These are phyloP conservation scores for Perizoma flavofasciatum DNA, from an alignment of 2,888 invertebrate species.

Conservation along the genomic window DNA sequence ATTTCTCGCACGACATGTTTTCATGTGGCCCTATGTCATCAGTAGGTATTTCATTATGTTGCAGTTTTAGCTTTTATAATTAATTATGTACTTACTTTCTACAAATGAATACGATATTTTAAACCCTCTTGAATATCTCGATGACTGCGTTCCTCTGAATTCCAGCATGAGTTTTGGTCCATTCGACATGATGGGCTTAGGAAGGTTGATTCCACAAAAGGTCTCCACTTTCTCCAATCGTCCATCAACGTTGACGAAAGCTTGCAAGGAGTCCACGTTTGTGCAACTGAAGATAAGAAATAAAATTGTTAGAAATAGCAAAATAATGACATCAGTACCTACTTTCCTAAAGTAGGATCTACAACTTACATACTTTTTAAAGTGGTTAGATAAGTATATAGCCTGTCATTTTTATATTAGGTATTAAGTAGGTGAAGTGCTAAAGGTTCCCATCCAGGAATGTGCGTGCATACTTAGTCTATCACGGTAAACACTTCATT, in stretches of 20 bases:
- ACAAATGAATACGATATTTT: constrained; percentile 94
- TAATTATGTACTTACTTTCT: constrained; percentile 94
- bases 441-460: too few relatives aligned
- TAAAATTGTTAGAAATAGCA: background rate
- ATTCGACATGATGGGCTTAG: constrained; percentile 96
- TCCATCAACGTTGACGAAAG: constrained; percentile 92
- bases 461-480: too few relatives aligned
- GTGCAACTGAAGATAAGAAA: constrained; percentile 85
- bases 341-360: too few relatives aligned
- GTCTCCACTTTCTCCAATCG: constrained; percentile 93
- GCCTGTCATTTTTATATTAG: too few relatives aligned
- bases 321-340: too few relatives aligned
- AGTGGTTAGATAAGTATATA: too few relatives aligned
- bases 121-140: constrained; percentile 92
- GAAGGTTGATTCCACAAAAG: constrained; percentile 92
- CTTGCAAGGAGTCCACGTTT: constrained; percentile 90
- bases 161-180: constrained; percentile 93
- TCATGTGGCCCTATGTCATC: too few relatives aligned
- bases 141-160: constrained; percentile 91
- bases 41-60: too few relatives aligned
- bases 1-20: too few relatives aligned
- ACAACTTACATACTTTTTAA: too few relatives aligned
- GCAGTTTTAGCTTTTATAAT: background rate
- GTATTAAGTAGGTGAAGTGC: too few relatives aligned
- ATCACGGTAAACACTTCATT: background rate